Evolutionary conservation across 2,888 invertebrate species (phyloP).

Genomic region (Apoda limacodes): DNA sequence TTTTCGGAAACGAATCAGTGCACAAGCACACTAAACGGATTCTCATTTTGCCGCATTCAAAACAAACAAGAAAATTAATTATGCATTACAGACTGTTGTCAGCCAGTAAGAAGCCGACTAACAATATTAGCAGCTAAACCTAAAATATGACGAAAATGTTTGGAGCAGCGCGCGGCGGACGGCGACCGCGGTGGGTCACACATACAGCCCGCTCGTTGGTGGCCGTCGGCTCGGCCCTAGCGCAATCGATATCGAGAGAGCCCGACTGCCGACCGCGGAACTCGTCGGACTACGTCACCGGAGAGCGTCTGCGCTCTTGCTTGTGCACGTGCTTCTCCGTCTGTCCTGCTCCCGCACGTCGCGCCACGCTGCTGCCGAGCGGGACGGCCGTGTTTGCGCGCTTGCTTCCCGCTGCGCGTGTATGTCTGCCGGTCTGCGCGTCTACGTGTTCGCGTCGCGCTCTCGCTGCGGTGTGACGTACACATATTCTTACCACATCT

Average conservation of each 20-base stretch:
- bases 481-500: too few species aligned
- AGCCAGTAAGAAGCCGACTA: too few species aligned
- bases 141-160: too few species aligned
- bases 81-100: too few species aligned
- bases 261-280: constrained; percentile 20
- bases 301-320: constrained; percentile 56
- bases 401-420: constrained; percentile 53
- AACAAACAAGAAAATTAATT: too few species aligned
- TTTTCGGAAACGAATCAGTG: too few species aligned
- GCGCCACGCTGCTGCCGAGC: constrained; percentile 26
- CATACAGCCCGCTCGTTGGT: too few species aligned
- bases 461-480: constrained; percentile 35
- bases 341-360: constrained; percentile 23
- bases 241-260: constrained; percentile 25
- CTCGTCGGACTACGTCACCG: constrained; percentile 13
- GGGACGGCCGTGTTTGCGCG: constrained; percentile 33
- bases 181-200: too few species aligned
- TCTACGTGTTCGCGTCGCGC: constrained; percentile 37
- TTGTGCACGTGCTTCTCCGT: constrained; percentile 39
- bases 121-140: too few species aligned
- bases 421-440: constrained; percentile 56
- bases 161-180: too few species aligned
- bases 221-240: neutral
- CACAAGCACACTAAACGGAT: too few species aligned
- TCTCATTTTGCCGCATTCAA: too few species aligned